Percentiles rank a stretch among this genome's conserved stretches.
Conservation (phyloP, 2,888 invertebrate species). For the Eupithecia exiguata region DNA sequence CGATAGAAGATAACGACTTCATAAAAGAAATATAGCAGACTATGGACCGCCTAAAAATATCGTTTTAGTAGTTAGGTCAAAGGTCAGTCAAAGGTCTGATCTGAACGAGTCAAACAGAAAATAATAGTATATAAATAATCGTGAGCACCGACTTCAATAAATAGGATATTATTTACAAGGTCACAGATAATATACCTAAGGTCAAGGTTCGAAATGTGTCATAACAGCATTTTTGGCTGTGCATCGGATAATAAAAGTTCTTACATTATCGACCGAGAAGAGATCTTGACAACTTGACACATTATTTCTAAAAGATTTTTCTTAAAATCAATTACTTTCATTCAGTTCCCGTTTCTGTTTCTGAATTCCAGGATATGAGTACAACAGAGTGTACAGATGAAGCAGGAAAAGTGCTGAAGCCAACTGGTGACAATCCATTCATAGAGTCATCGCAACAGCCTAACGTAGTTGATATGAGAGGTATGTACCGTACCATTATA, state of each 20-base stretch:
- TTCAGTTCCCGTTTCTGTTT: background rate
- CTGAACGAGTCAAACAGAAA: too few species aligned
- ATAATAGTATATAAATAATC: too few species aligned
- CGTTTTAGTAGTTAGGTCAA: too few species aligned
- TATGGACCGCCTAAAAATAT: too few species aligned
- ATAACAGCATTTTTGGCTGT: background rate
- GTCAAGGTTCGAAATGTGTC: too few species aligned
- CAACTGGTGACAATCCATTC: conserved; percentile 94
- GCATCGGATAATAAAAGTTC: background rate
- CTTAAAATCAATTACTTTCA: background rate
- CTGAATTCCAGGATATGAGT: conserved; percentile 87
- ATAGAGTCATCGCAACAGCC: conserved; percentile 93
- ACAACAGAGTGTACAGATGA: conserved; percentile 90
- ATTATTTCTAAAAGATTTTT: background rate
- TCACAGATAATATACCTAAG: too few species aligned
- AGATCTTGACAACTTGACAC: background rate
- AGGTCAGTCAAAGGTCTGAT: too few species aligned
- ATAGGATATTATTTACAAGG: too few species aligned
- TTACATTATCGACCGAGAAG: background rate
- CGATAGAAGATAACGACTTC: too few species aligned
- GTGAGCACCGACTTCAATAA: too few species aligned
- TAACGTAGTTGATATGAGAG: conserved; percentile 97
- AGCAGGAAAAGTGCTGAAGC: conserved; percentile 90
- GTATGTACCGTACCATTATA: conserved; percentile 70
- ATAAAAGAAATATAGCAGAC: too few species aligned